Conservation (phyloP, 1,140 invertebrate genomes). For the Ridgeia piscesae region DNA sequence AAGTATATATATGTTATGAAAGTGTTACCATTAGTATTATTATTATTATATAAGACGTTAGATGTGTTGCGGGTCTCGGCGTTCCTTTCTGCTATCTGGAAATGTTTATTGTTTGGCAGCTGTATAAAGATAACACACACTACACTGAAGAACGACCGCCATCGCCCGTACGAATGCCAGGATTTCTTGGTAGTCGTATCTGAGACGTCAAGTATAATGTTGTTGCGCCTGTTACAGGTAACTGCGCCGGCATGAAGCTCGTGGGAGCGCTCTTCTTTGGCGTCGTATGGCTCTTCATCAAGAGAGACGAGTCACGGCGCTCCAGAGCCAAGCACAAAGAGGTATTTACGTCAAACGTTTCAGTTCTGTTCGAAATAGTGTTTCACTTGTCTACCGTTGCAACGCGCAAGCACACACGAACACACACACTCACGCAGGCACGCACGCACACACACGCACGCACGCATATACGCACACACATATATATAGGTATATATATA, state of each 20-base stretch:
- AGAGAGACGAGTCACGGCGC: not conserved
- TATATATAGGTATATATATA: no score
- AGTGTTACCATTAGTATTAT: no score
- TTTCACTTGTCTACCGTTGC: no score
- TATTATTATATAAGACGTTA: not conserved
- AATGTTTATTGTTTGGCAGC: not conserved
- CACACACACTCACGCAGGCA: not conserved
- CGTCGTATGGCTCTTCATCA: constrained; percentile 80
- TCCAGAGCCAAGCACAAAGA: not conserved
- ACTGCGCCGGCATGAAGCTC: constrained; percentile 88
- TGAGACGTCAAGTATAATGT: not conserved
- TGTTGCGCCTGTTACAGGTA: constrained; percentile 65
- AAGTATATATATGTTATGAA: no score
- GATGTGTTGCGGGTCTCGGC: no score
- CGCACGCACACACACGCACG: not conserved
- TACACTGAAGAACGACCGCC: not conserved
- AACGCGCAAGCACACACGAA: no score
- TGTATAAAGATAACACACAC: not conserved
- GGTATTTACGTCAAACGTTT: not conserved
- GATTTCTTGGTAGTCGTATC: not conserved
- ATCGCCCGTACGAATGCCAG: not conserved
- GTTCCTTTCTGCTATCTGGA: no score
- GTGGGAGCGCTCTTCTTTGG: constrained; percentile 82
- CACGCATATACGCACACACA: no score
- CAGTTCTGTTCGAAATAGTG: no score